These are phyloP conservation scores for Lepidurus arcticus DNA, from an alignment of 1,140 invertebrate genomes.

Conservation along the genomic window DNA sequence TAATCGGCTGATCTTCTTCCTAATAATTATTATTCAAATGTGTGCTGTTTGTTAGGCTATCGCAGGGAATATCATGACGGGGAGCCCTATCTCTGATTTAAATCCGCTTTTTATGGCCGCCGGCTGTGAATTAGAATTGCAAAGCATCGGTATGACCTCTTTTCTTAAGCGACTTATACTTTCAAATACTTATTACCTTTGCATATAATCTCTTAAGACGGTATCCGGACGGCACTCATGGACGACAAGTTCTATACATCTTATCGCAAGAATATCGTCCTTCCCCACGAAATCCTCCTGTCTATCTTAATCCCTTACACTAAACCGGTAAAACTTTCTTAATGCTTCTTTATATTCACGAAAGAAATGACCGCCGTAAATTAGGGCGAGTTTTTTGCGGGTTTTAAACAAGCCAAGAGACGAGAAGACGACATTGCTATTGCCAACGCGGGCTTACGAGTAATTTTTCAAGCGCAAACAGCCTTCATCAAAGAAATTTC, in stretches of 20 bases:
- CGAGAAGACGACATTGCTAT: conserved; percentile 94
- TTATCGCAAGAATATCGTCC: conserved; percentile 73
- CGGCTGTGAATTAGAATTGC: conserved; percentile 52
- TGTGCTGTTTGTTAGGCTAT: conserved; percentile 54
- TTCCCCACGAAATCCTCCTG: conserved; percentile 69
- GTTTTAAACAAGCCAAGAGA: conserved; percentile 86
- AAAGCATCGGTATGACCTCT: conserved; percentile 47
- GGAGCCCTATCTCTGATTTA: conserved; percentile 92
- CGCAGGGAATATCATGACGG: conserved; percentile 89
- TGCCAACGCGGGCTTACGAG: conserved; percentile 67
- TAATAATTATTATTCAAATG: conserved; percentile 34
- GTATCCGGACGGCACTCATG: conserved; percentile 60
- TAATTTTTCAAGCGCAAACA: conserved; percentile 51
- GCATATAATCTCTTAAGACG: conserved; percentile 36
- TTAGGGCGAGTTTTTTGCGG: conserved; percentile 70
- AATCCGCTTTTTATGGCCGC: conserved; percentile 83
- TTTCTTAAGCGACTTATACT: conserved; percentile 20
- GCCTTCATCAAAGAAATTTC: conserved; percentile 56
- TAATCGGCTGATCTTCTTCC: conserved; percentile 39
- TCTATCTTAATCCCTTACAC: conserved; percentile 65
- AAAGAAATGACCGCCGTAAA: neutral
- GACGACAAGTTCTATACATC: conserved; percentile 79
- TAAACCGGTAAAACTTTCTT: conserved; percentile 42
- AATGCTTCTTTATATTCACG: neutral
- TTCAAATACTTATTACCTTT: conserved; percentile 4